Percentiles rank a stretch among this genome's conserved stretches.
Conservation (phyloP, 2,113 vertebrate genomes). For the Ammodytes dubius region DNA sequence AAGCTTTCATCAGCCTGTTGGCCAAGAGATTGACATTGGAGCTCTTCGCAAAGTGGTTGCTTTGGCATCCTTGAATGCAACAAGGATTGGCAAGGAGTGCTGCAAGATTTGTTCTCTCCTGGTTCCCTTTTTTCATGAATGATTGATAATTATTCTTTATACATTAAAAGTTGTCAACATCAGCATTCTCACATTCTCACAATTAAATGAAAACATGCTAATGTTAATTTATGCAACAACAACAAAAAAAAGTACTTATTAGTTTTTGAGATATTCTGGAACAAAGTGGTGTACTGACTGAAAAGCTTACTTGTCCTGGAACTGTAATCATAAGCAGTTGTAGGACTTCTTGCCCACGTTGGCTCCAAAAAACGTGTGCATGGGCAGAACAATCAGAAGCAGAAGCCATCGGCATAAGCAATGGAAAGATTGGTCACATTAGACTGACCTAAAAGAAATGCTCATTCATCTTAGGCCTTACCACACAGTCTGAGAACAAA, state of each 20-base stretch:
- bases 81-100: too few species aligned
- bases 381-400: neutral
- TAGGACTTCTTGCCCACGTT: neutral
- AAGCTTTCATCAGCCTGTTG: too few species aligned
- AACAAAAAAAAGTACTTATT: too few species aligned
- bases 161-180: too few species aligned
- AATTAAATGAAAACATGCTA: neutral
- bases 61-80: too few species aligned
- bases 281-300: neutral
- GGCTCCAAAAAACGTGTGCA: neutral
- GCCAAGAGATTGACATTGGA: too few species aligned
- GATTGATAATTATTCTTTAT: too few species aligned
- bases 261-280: neutral
- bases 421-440: conserved; percentile 14
- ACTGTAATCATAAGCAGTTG: neutral
- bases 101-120: too few species aligned
- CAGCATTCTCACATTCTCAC: too few species aligned
- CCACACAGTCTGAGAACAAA: neutral
- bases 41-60: too few species aligned
- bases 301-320: neutral
- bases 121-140: too few species aligned
- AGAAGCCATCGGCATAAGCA: neutral
- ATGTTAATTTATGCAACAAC: neutral
- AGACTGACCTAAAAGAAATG: conserved; percentile 19
- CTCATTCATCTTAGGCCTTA: conserved; percentile 3